phyloP scores from a whole-genome alignment of 1,140 invertebrate species.

The Nasonia giraulti region DNA sequence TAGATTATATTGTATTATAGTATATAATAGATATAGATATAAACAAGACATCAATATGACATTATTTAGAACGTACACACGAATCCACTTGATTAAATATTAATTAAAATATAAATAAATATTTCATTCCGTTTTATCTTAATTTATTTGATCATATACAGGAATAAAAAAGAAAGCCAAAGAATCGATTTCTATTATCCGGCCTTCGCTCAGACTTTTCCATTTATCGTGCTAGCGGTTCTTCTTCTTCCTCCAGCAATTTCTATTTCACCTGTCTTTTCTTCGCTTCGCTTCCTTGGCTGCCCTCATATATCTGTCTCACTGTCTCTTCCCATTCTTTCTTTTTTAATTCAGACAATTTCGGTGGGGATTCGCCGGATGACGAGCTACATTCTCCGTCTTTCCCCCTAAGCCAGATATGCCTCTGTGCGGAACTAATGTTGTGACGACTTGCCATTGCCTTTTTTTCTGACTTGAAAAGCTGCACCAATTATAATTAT shows the following conservation, averaged over 20 bases:
- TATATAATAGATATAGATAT: too few species aligned
- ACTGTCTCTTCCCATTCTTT: not conserved
- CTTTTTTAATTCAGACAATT: not conserved
- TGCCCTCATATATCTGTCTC: not conserved
- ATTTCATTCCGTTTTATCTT: too few species aligned
- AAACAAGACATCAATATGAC: too few species aligned
- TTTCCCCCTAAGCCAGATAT: not conserved
- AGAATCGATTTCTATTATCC: conserved; percentile 31
- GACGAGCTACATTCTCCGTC: not conserved
- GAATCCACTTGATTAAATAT: too few species aligned
- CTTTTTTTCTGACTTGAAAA: too few species aligned
- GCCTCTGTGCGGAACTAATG: not conserved
- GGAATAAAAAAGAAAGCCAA: not conserved
- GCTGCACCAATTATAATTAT: too few species aligned
- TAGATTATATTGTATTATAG: too few species aligned
- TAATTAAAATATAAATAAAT: too few species aligned
- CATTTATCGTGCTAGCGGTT: conserved; percentile 12
- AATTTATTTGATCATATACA: too few species aligned
- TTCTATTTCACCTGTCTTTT: not conserved
- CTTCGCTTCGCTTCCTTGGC: conserved; percentile 1
- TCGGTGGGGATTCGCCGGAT: not conserved
- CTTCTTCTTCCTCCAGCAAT: not conserved
- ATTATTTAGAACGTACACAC: too few species aligned
- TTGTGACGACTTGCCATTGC: not conserved
- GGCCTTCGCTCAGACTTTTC: conserved; percentile 1